These are phyloP conservation scores for Aulostomus chinensis DNA, from an alignment of 2,797 vertebrate species.

Conservation along the genomic window DNA sequence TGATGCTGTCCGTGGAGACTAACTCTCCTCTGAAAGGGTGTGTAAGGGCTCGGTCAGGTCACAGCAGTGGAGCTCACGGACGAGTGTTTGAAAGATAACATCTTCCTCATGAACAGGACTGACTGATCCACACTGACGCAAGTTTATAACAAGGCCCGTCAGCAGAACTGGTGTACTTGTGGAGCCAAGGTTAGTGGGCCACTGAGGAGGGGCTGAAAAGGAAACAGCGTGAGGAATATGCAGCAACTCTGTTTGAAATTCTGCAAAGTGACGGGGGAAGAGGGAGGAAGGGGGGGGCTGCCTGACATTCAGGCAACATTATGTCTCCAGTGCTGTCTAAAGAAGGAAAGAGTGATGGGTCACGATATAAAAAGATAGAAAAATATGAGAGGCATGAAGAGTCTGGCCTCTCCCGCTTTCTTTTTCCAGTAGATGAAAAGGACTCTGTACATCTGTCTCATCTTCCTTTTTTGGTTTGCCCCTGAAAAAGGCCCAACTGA, in stretches of 20 bases:
- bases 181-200: conserved; percentile 57
- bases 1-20: no score
- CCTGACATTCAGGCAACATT: conserved; percentile 75
- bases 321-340: conserved; percentile 75
- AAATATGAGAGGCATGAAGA: conserved; percentile 69
- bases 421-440: conserved; percentile 80
- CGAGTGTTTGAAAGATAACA: conserved; percentile 1
- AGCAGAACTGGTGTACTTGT: conserved; percentile 7
- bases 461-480: conserved; percentile 78
- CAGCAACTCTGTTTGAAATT: conserved; percentile 56
- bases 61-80: no score
- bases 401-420: conserved; percentile 71
- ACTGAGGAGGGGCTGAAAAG: conserved; percentile 37
- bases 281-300: conserved; percentile 45
- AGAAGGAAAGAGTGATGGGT: conserved; percentile 77
- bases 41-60: no score
- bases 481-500: conserved; percentile 77
- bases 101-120: conserved; percentile 3
- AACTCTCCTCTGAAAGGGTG: no score
- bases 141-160: conserved; percentile 15
- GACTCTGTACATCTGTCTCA: conserved; percentile 79
- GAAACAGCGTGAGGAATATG: conserved; percentile 47
- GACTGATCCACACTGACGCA: conserved; percentile 13
- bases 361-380: conserved; percentile 72
- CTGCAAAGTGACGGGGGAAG: conserved; percentile 56